Conservation (phyloP, 1,140 invertebrate species). For the Agrilus planipennis region DNA sequence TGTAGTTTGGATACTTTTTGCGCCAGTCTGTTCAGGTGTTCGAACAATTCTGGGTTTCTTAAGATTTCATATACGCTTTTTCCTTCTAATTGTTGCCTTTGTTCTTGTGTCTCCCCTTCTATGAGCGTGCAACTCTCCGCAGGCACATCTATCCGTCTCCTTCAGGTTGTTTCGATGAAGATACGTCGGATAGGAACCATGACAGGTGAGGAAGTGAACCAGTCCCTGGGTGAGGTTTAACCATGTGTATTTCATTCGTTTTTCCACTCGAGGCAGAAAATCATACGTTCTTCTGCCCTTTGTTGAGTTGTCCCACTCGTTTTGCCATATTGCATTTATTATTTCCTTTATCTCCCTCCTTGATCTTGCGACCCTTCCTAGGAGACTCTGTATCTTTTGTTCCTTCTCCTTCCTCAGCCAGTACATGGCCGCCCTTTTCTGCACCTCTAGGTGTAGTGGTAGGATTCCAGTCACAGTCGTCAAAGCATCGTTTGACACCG, state of each 20-base stretch:
- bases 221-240: neutral
- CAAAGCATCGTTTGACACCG: constrained; percentile 14
- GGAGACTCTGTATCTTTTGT: neutral
- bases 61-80: too few relatives aligned
- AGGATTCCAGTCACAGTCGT: constrained; percentile 7
- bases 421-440: neutral
- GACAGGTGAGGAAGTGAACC: constrained; percentile 1
- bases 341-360: constrained; percentile 1
- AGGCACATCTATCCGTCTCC: neutral
- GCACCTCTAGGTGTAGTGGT: constrained; percentile 1
- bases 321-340: neutral
- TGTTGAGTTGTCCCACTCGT: neutral
- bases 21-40: too few relatives aligned
- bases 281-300: neutral
- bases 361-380: neutral
- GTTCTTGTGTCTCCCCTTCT: too few relatives aligned
- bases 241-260: neutral
- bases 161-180: neutral
- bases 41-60: too few relatives aligned
- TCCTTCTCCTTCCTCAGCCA: neutral
- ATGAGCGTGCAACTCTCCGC: too few relatives aligned
- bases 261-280: neutral
- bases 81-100: too few relatives aligned
- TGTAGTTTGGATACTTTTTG: too few relatives aligned
- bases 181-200: constrained; percentile 2